Base-by-base conservation (phyloP, 30 jellyfish, hydroid and myxozoan species). In the Rhopilema esculentum region DNA sequence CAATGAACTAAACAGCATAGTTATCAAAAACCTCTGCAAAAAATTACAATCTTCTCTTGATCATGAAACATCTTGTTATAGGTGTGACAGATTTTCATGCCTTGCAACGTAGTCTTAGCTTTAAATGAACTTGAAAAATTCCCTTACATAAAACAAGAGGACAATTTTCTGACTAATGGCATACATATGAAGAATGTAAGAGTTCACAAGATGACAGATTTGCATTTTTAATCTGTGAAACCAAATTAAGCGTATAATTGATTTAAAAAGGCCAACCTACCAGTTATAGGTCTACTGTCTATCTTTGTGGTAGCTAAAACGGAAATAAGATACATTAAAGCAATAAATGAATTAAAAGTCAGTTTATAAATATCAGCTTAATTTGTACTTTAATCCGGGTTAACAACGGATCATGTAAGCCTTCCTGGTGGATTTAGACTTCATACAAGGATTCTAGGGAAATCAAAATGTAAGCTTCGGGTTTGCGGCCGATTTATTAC, bases 281-380 rank as follows among this genome's bases (percentile, higher is more conserved):
- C 80, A 53, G 78, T 78, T 15, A 78, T 78, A 18, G 77, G 76
- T 12, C 77, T 29, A 18, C n/a, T 69, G 26, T 78, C 88, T 7
- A 21, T 78, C 88, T 61, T 78, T 78, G 88, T 75, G 62, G 88
- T 78, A 53, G 76, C 88, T 78, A 33, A 21, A 29, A 18, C 31
- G 77, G 88, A 61, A 57, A 78, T 62, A 18, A 78, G 65, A 15
- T 32, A 17, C 16, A 28, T 74, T 24, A 32, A 40, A 40, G 57
- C 57, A 40, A 40, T 40, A 40, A 40, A 40, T 12, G 12, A 40
- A 40, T 40, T 40, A 40, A 40, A 40, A n/a, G 21, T 7, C 6
- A 30, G 69, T 40, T 32, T 15, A 40, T 25, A 32, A 33, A 73
- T 73, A 31, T 1, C 26, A 49, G 19, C 26, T 30, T 30, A 40